A percentile compares a stretch with the other conserved stretches of the same genome.
phyloP scores from a whole-genome alignment of 30 jellyfish, hydroid and myxozoan genomes.

The Clytia hemisphaerica region DNA sequence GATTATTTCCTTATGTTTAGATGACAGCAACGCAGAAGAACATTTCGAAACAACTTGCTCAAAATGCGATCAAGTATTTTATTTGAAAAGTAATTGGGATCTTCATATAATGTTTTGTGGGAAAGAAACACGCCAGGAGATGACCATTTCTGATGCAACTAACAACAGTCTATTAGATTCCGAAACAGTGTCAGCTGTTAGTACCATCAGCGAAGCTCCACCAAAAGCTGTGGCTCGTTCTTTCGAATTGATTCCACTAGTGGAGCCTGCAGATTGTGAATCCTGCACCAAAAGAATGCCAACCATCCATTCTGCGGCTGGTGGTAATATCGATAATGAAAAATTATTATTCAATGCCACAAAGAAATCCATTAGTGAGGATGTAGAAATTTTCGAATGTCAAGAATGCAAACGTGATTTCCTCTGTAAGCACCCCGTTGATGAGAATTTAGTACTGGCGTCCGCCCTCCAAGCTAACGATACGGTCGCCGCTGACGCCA shows the following conservation, averaged over 20 bases:
- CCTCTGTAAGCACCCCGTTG: slow-evolving; percentile 9
- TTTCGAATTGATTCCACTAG: no score
- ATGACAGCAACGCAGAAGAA: no score
- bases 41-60: not conserved
- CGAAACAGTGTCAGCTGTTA: no score
- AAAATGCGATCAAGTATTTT: slow-evolving; percentile 11
- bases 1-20: no score
- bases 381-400: slow-evolving; percentile 15
- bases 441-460: no score
- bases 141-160: not conserved
- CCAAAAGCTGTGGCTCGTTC: no score
- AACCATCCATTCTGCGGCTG: not conserved
- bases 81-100: slow-evolving; percentile 12
- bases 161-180: not conserved
- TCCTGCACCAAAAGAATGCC: slow-evolving; percentile 2
- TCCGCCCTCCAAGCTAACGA: no score
- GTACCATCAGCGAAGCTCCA: no score
- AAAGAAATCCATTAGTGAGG: not conserved
- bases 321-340: not conserved
- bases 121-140: not conserved
- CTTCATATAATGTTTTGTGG: slow-evolving; percentile 23
- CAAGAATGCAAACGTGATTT: slow-evolving; percentile 13
- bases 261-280: slow-evolving; percentile 4
- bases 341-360: not conserved
- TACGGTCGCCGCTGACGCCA: not conserved